phyloP scores from a whole-genome alignment of 2,888 invertebrate species.

The Geophilus truncorum region DNA sequence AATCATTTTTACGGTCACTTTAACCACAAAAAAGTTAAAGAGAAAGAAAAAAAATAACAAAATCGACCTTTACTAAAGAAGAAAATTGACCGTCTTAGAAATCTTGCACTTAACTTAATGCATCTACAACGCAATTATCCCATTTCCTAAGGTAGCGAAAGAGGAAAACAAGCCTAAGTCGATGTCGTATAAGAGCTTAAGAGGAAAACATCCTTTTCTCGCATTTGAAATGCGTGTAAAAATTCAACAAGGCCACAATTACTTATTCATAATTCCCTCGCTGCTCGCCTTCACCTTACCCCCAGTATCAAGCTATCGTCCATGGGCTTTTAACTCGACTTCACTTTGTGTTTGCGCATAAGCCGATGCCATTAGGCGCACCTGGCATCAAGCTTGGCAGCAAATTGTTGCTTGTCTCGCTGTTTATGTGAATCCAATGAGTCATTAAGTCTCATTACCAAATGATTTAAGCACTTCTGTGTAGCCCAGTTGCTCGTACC shows the following conservation, averaged over 20 bases:
- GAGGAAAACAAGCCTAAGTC: background rate
- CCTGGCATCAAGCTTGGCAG: background rate
- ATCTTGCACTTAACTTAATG: no score
- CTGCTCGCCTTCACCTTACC: background rate
- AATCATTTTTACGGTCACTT: no score
- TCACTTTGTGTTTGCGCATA: slow-evolving; percentile 2
- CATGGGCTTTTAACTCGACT: background rate
- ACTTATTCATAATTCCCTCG: slow-evolving; percentile 7
- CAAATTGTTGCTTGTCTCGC: slow-evolving; percentile 20
- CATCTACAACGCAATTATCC: background rate
- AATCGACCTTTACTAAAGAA: no score
- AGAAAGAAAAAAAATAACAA: background rate
- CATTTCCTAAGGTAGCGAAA: background rate
- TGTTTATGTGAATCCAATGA: slow-evolving; percentile 20
- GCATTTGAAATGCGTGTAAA: background rate
- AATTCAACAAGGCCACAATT: background rate
- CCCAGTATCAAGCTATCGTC: background rate
- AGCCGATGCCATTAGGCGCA: background rate
- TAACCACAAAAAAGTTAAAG: no score
- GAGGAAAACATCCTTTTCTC: background rate
- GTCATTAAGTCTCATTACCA: slow-evolving; percentile 20
- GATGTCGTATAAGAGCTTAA: background rate
- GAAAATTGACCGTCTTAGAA: no score
- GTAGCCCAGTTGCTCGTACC: background rate
- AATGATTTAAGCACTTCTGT: background rate